These are phyloP conservation scores for Germaria angustata DNA, from an alignment of 2,888 invertebrate species.

Conservation along the genomic window DNA sequence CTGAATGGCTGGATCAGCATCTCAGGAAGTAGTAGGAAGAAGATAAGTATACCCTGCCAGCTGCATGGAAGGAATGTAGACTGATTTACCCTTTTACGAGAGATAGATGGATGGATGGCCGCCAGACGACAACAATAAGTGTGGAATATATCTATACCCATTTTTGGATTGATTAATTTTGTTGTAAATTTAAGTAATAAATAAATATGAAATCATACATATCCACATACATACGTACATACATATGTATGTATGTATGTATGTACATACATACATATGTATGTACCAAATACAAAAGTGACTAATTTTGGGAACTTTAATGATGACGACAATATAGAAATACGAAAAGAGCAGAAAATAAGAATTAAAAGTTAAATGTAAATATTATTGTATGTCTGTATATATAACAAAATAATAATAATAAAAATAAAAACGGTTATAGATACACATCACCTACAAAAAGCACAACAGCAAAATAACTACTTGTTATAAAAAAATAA, in stretches of 20 bases:
- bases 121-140: too few relatives aligned
- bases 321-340: conserved; percentile 3
- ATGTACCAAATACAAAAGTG: neutral
- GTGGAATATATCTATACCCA: too few relatives aligned
- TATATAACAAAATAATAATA: neutral
- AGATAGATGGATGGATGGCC: too few relatives aligned
- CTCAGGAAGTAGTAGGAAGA: too few relatives aligned
- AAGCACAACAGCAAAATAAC: conserved; percentile 33
- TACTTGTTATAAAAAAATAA: conserved; percentile 22
- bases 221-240: neutral
- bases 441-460: conserved; percentile 66
- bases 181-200: too few relatives aligned
- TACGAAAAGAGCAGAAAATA: neutral
- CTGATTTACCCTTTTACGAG: too few relatives aligned
- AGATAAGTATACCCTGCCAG: too few relatives aligned
- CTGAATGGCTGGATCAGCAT: too few relatives aligned
- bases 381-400: neutral
- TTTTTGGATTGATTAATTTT: too few relatives aligned
- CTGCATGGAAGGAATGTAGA: too few relatives aligned
- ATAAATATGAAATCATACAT: too few relatives aligned
- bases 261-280: neutral
- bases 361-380: conserved; percentile 2
- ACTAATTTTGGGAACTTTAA: conserved; percentile 27
- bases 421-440: conserved; percentile 51
- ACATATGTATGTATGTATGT: neutral